A percentile compares a stretch with the other conserved stretches of the same genome.
These are phyloP conservation scores for Cavia aperea DNA, from an alignment of 2,113 vertebrate species.

Conservation along the genomic window DNA sequence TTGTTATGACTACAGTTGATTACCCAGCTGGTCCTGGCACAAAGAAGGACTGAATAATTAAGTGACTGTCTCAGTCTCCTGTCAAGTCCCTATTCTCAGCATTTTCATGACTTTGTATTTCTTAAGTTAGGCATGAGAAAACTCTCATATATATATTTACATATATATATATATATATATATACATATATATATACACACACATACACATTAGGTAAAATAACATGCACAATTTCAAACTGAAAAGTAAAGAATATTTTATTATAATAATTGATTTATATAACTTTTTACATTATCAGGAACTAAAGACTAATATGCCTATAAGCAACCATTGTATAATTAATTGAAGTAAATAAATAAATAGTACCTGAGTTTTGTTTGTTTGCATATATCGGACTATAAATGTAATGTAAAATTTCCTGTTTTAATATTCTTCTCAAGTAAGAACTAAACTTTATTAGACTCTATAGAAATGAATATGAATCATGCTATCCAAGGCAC, in stretches of 20 bases:
- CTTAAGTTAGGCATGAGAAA: neutral
- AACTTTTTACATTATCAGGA: neutral
- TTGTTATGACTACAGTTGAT: neutral
- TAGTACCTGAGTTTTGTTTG: neutral
- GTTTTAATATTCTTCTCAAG: neutral
- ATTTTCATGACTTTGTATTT: neutral
- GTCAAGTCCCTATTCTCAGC: neutral
- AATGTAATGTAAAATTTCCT: neutral
- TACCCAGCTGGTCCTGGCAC: slow-evolving; percentile 18
- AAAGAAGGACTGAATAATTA: neutral
- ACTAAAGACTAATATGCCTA: neutral
- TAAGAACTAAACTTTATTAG: neutral
- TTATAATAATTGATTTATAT: neutral
- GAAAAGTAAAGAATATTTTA: neutral
- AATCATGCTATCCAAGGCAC: neutral
- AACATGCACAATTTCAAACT: neutral
- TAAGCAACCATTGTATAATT: neutral
- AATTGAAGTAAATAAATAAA: neutral
- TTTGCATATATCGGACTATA: neutral
- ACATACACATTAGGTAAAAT: neutral
- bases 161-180: too few species aligned
- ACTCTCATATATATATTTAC: neutral
- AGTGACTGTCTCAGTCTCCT: neutral
- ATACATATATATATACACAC: neutral
- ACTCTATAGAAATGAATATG: neutral